Conservation (phyloP, 2,888 invertebrate genomes). For the Steinernema hermaphroditum region DNA sequence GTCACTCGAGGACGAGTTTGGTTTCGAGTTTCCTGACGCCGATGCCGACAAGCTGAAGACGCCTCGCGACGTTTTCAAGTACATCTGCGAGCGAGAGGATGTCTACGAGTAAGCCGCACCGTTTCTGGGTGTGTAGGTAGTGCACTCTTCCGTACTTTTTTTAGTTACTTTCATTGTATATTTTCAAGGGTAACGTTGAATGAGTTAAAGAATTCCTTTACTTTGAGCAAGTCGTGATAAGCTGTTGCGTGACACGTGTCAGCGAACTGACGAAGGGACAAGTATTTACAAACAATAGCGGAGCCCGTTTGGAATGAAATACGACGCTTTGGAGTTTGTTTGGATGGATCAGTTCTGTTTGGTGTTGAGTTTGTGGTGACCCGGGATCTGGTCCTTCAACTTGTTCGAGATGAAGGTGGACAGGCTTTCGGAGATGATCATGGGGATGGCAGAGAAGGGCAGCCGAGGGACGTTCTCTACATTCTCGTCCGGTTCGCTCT, state of each 20-base stretch:
- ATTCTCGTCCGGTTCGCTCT: not conserved
- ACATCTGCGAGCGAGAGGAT: conserved; percentile 81
- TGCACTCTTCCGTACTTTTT: not conserved
- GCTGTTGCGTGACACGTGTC: not conserved
- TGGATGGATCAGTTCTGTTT: conserved; percentile 1
- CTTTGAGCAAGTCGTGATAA: not conserved
- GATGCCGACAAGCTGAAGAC: conserved; percentile 88
- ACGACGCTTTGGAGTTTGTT: not conserved
- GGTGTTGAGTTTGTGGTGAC: not conserved
- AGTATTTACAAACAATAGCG: conserved; percentile 18
- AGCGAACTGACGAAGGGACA: not conserved
- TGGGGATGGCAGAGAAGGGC: not conserved
- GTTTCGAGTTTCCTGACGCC: conserved; percentile 93
- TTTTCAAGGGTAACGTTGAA: not conserved
- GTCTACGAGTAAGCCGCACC: conserved; percentile 43
- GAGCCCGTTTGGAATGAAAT: conserved; percentile 12
- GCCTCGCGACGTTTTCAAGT: conserved; percentile 87
- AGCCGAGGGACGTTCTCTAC: not conserved
- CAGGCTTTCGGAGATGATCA: not conserved
- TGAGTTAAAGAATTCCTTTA: not conserved
- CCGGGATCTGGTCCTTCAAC: not conserved
- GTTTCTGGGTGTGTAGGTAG: not conserved
- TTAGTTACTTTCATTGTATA: not conserved
- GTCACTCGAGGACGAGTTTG: conserved; percentile 99
- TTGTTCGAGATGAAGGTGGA: not conserved